These are phyloP conservation scores for Pharmacophagus antenor DNA, from an alignment of 2,888 invertebrate species.

Conservation along the genomic window DNA sequence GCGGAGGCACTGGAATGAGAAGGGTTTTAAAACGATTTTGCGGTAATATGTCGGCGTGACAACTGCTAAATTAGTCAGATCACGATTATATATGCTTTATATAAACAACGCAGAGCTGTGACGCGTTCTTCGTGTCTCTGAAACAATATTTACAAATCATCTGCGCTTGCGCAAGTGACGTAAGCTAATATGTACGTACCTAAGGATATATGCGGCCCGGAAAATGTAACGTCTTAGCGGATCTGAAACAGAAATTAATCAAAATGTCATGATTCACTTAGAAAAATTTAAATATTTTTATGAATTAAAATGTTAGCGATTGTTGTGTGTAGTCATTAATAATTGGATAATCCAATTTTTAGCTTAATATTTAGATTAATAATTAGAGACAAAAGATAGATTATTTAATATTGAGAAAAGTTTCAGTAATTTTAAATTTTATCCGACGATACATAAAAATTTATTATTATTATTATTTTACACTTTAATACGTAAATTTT, in stretches of 20 bases:
- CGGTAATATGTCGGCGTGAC: slow-evolving; percentile 21
- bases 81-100: slow-evolving; percentile 28
- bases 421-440: no score
- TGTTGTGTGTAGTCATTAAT: no score
- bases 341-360: no score
- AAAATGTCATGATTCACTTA: no score
- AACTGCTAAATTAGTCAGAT: slow-evolving; percentile 31
- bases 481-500: no score
- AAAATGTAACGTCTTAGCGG: background rate
- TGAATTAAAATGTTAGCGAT: no score
- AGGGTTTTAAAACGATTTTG: slow-evolving; percentile 32
- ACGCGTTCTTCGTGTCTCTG: slow-evolving; percentile 26
- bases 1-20: slow-evolving; percentile 19
- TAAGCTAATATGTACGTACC: slow-evolving; percentile 11
- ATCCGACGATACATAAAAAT: no score
- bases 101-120: slow-evolving; percentile 22
- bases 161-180: slow-evolving; percentile 6
- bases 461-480: no score
- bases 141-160: slow-evolving; percentile 30
- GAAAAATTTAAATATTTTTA: no score
- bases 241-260: slow-evolving; percentile 16
- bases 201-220: background rate
- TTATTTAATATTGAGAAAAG: no score
- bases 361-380: no score
- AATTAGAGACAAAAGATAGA: background rate